Evolutionary conservation across 1,140 invertebrate genomes (phyloP).

Genomic region (Potamilus streckersoni): DNA sequence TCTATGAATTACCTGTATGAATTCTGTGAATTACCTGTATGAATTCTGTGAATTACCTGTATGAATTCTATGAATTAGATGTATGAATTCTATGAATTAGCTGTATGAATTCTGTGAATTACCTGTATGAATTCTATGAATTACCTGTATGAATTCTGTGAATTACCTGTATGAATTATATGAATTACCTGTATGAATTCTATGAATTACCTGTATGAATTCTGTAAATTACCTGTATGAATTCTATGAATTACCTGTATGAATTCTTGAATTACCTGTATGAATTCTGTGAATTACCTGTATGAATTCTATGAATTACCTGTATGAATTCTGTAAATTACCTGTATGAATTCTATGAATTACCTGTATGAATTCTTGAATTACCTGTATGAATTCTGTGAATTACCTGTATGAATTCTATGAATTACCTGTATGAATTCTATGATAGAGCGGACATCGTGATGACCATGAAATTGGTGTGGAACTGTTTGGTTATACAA

Average conservation of each 20-base stretch:
- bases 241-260: constrained; percentile 74
- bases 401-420: constrained; percentile 68
- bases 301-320: constrained; percentile 64
- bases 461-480: constrained; percentile 75
- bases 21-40: constrained; percentile 68
- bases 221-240: constrained; percentile 76
- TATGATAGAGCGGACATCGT: constrained; percentile 73
- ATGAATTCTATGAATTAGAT: constrained; percentile 83
- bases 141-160: constrained; percentile 77
- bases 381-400: too few species aligned
- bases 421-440: constrained; percentile 76
- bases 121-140: constrained; percentile 68
- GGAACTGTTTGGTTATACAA: constrained; percentile 76
- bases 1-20: constrained; percentile 70
- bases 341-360: constrained; percentile 66
- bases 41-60: constrained; percentile 62
- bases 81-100: too few species aligned
- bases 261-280: constrained; percentile 68
- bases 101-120: constrained; percentile 3
- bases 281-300: constrained; percentile 79
- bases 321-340: constrained; percentile 80
- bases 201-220: constrained; percentile 74
- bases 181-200: constrained; percentile 68
- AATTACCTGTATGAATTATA: constrained; percentile 50
- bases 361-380: constrained; percentile 76